A percentile compares a stretch with the other conserved stretches of the same genome.
Conservation (phyloP, 2,888 invertebrate genomes). For the Conus canariensis region DNA sequence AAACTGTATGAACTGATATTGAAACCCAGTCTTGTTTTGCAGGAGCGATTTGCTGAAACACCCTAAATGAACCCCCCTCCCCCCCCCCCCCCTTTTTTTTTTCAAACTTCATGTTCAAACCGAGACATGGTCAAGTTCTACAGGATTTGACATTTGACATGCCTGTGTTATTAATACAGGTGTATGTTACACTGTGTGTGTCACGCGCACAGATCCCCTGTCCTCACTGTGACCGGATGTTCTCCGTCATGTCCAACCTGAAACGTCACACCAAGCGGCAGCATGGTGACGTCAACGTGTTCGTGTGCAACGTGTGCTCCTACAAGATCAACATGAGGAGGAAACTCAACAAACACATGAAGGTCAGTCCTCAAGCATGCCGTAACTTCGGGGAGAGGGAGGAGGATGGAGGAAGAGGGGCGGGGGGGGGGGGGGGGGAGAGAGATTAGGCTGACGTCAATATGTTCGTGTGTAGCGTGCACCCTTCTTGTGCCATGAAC, state of each 20-base stretch:
- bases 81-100: too few species aligned
- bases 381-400: neutral
- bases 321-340: constrained; percentile 38
- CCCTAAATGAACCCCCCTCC: too few species aligned
- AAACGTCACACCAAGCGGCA: constrained; percentile 33
- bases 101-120: too few species aligned
- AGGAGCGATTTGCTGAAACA: too few species aligned
- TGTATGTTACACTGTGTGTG: neutral
- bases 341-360: constrained; percentile 31
- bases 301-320: constrained; percentile 37
- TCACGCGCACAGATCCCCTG: constrained; percentile 18
- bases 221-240: constrained; percentile 28
- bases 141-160: too few species aligned
- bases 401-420: too few species aligned
- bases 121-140: too few species aligned
- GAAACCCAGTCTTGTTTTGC: too few species aligned
- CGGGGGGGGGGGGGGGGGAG: neutral
- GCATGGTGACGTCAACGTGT: constrained; percentile 37
- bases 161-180: neutral
- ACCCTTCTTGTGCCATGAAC: neutral
- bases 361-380: neutral
- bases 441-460: neutral
- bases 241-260: constrained; percentile 45
- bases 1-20: too few species aligned
- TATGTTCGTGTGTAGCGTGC: neutral